phyloP scores from a whole-genome alignment of 2,888 invertebrate species.

The Bugula neritina region DNA sequence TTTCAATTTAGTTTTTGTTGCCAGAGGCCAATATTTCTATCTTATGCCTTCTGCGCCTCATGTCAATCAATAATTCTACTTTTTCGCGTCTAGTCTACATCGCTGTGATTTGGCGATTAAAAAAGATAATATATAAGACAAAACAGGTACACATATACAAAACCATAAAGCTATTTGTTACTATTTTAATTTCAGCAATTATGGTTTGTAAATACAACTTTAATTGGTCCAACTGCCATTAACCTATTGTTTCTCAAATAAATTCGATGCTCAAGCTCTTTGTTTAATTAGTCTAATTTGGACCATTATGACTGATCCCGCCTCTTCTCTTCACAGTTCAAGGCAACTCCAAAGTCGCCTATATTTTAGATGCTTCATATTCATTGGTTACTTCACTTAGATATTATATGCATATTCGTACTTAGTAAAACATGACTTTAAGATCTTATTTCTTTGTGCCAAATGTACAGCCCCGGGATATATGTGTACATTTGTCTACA shows the following conservation, averaged over 20 bases:
- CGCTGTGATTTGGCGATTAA: neutral
- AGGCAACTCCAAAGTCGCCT: neutral
- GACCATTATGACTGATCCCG: neutral
- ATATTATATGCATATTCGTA: neutral
- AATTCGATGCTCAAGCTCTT: neutral
- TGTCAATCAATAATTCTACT: conserved; percentile 21
- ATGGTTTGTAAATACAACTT: conserved; percentile 15
- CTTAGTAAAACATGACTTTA: neutral
- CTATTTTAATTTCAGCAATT: conserved; percentile 17
- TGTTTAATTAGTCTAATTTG: neutral
- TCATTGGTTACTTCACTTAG: too few species aligned
- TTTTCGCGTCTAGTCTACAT: conserved; percentile 10
- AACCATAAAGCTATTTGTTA: neutral
- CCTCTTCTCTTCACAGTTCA: neutral
- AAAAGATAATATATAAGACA: conserved; percentile 12
- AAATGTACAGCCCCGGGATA: conserved; percentile 24
- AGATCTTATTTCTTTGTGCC: conserved; percentile 1
- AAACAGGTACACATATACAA: neutral
- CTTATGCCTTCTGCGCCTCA: neutral
- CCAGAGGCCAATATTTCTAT: conserved; percentile 5
- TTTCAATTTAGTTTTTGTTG: conserved; percentile 15
- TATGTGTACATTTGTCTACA: neutral
- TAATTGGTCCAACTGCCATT: conserved; percentile 12
- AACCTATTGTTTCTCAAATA: neutral
- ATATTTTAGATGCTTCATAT: neutral